Percentiles rank a stretch among this genome's conserved stretches.
These are phyloP conservation scores for Drosophila niveifrons DNA, from an alignment of 2,888 invertebrate genomes.

Conservation along the genomic window DNA sequence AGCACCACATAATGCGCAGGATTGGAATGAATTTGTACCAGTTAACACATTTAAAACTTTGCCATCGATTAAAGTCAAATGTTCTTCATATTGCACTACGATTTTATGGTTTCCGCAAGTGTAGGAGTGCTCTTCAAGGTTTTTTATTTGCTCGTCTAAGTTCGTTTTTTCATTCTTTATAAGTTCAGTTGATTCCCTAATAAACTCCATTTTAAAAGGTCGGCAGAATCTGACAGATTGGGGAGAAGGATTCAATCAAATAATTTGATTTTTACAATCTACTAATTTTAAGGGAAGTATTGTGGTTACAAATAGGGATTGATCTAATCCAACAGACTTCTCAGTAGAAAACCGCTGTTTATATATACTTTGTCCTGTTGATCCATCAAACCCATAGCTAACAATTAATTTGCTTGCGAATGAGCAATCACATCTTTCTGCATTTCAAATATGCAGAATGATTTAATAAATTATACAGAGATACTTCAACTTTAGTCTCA, in stretches of 20 bases:
- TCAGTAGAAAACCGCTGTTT: no score
- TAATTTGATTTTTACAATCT: no score
- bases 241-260: not conserved
- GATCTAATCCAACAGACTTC: no score
- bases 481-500: conserved; percentile 4
- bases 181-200: conserved; percentile 3
- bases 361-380: no score
- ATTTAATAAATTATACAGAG: conserved; percentile 4
- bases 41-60: no score
- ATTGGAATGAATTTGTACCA: no score
- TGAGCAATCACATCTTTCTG: no score
- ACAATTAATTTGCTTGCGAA: no score
- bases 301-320: not conserved
- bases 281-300: not conserved
- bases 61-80: no score
- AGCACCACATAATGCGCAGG: no score
- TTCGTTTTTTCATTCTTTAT: not conserved
- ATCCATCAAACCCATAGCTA: no score
- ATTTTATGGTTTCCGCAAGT: not conserved
- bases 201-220: not conserved
- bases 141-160: not conserved
- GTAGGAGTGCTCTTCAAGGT: not conserved
- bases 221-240: not conserved
- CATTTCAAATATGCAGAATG: not conserved
- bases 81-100: not conserved